A percentile compares a stretch with the other conserved stretches of the same genome.
These are phyloP conservation scores for Nansenia antarctica DNA, from an alignment of 2,113 vertebrate genomes.

Conservation along the genomic window DNA sequence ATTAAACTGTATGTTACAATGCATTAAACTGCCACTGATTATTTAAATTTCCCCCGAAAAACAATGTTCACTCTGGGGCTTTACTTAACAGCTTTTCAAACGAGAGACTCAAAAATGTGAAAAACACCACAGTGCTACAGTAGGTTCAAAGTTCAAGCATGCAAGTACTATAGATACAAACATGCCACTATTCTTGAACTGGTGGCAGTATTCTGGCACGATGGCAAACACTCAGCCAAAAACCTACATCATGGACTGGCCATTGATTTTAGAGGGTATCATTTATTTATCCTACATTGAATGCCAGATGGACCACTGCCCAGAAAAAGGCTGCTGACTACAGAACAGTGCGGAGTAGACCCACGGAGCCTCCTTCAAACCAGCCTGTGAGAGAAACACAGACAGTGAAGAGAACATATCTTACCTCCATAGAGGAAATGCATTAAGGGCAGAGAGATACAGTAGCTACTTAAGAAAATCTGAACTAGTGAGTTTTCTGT, in stretches of 20 bases:
- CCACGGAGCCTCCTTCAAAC: neutral
- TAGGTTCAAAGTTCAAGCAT: neutral
- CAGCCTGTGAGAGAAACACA: constrained; percentile 17
- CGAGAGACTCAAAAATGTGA: neutral
- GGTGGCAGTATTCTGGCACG: constrained; percentile 14
- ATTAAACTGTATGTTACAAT: no score
- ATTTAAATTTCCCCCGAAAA: no score
- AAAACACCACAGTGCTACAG: neutral
- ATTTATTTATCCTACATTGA: constrained; percentile 54
- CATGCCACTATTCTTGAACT: neutral
- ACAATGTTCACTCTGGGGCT: constrained; percentile 8
- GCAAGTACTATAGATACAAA: neutral
- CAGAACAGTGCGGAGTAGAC: constrained; percentile 15
- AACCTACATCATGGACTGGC: constrained; percentile 40
- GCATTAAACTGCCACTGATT: no score
- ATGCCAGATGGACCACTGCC: constrained; percentile 60
- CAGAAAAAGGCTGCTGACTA: constrained; percentile 46
- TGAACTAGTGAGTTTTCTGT: constrained; percentile 40
- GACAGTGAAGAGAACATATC: constrained; percentile 27
- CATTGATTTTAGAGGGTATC: constrained; percentile 57
- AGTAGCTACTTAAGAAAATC: constrained; percentile 56
- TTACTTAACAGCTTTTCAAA: neutral
- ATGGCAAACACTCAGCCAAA: constrained; percentile 39
- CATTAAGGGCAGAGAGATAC: constrained; percentile 32
- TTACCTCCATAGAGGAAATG: constrained; percentile 8